Evolutionary conservation across 1,140 invertebrate genomes (phyloP), one percentile per base, ranked within the genome.

Genomic region (Sweltsa coloradensis): DNA sequence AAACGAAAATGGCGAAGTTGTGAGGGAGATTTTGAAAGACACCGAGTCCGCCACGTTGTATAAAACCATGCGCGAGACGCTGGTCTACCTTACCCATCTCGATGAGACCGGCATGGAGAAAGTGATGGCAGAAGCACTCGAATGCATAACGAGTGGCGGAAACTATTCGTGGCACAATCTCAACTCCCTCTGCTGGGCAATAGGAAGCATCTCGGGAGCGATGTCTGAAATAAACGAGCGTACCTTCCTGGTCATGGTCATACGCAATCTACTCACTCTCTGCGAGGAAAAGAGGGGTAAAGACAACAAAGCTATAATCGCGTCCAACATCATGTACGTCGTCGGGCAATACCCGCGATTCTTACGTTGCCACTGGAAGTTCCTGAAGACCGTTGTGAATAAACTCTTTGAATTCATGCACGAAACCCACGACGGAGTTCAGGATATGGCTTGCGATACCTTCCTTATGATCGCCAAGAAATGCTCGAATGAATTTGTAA

Each of bases 391-490:
- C 47, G 97, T 99, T 60, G 95, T 99, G 36, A 99, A 99, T 72
- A 99, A 99, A 73, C 72, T 99, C 26, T 99, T 99, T 73, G 97
- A 99, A 71, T 99, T 99, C 66, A 99, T 99, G 96, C 97, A 99
- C 69, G 94, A 99, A 75, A 97, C 94, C 23, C 97, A 99, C 64
- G 96, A 99, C 66, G 96, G 97, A 58, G 96, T 99, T 6, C 88
- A 91, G 65, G 94, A 98, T 62, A 99, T 99, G 97, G 97, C 97
- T 45, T 99, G 97, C 75, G 96, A 99, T 73, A 99, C 97, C 19
- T 99, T 99, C 64, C 99, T 99, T 55, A 99, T 99, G 70, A 99
- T 99, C 62, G 92, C 97, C n/a, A 76, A 94, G 53, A 99, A 99
- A 68, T 99, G 97, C 70, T 75, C 91, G 47, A 74, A 92, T 52